Evolutionary conservation across 2,113 vertebrate genomes (phyloP).

Genomic region (Nicator chloris): DNA sequence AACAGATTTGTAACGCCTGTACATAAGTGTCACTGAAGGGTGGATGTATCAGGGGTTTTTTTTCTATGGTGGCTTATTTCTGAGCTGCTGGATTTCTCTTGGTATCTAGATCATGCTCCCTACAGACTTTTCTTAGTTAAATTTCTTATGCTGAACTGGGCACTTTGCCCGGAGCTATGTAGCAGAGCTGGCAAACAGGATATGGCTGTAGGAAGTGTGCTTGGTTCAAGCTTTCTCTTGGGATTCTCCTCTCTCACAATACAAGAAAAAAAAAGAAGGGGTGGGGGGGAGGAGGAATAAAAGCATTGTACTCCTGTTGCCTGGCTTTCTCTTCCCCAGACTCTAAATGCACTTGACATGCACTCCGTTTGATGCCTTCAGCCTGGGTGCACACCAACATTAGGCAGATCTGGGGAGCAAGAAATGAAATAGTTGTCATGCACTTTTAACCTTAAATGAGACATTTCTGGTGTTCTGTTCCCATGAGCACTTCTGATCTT

Average conservation of each 20-base stretch:
- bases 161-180: slow-evolving; percentile 21
- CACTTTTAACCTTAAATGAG: background rate
- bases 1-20: background rate
- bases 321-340: background rate
- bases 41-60: background rate
- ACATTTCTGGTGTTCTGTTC: background rate
- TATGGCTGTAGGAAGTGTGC: slow-evolving; percentile 56
- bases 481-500: background rate
- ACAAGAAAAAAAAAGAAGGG: background rate
- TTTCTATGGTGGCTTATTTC: background rate
- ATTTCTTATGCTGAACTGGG: slow-evolving; percentile 17
- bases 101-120: background rate
- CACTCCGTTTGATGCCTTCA: background rate
- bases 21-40: background rate
- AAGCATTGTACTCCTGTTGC: background rate
- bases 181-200: slow-evolving; percentile 65
- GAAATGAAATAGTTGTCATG: background rate
- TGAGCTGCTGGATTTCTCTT: background rate
- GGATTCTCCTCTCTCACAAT: slow-evolving; percentile 19
- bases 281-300: background rate
- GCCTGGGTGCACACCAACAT: background rate
- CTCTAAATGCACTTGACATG: background rate
- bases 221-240: slow-evolving; percentile 42
- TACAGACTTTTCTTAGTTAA: slow-evolving; percentile 22
- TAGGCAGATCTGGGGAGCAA: background rate